Evolutionary conservation across 2,888 invertebrate genomes (phyloP), one percentile per base, ranked within the genome.

Genomic region (Rhodophaea formosa): DNA sequence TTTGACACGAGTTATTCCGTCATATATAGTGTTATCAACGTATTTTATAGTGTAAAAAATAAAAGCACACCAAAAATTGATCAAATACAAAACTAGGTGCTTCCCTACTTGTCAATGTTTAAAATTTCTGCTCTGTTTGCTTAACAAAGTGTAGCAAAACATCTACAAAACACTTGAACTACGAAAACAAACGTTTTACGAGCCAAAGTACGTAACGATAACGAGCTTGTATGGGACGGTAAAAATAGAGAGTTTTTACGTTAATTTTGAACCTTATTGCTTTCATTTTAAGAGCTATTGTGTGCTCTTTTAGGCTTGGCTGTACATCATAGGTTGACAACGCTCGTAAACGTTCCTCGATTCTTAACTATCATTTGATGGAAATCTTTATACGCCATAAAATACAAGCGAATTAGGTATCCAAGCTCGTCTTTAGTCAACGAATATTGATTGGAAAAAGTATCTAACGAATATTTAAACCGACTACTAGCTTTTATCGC

Each of bases 311-410:
- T 32, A 7, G 44, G 44, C 54, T n/a, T 44, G 7, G n/a, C 14
- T 45, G 32, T 45, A 55, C 45, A 45, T 30, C 44, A 45, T 32
- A 16, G 44, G 44, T 45, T 55, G 17, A 45, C 45, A 35, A 55
- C 16, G 46, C 54, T 55, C 54, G 45, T 55, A 55, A 55, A 55
- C 54, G 45, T 32, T 45, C 16, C n/a, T 15, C 35, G 17, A 55
- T 55, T 46, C 54, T 55, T 55, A 55, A 46, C 45, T 55, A 45
- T 45, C 35, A 30, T 55, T 55, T 45, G 45, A 55, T 55, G 54
- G 54, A 45, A 55, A 46, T 55, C 43, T 55, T 54, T 55, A 45
- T 32, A 46, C 17, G 35, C 35, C 29, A 45, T 54, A 54, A 54
- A 55, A 32, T 55, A 53, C 46, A 7, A 35, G n/a, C 29, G 44